Conservation (phyloP, 2,888 invertebrate species). For the Tortrix viridana region DNA sequence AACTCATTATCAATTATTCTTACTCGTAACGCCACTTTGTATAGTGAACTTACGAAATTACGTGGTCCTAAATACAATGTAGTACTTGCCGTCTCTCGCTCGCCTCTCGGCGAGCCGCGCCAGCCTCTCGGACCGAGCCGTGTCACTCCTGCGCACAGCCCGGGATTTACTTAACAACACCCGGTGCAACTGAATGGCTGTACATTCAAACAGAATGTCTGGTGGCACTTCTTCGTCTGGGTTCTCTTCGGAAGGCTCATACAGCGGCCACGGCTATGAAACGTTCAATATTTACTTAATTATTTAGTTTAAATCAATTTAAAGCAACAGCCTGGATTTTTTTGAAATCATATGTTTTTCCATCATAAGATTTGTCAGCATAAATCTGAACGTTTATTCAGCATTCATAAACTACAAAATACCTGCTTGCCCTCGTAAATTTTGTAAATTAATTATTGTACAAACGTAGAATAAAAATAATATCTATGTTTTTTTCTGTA, state of each 20-base stretch:
- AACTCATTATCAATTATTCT: constrained; percentile 30
- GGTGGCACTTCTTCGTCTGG: constrained; percentile 44
- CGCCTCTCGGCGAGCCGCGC: constrained; percentile 79
- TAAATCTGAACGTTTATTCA: too few species aligned
- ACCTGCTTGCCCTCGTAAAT: too few species aligned
- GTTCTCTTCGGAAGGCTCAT: constrained; percentile 55
- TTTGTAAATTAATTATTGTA: too few species aligned
- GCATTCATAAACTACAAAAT: too few species aligned
- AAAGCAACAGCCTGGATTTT: too few species aligned
- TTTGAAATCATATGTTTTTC: too few species aligned
- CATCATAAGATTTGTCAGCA: too few species aligned
- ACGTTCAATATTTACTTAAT: background rate
- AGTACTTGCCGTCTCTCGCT: constrained; percentile 74
- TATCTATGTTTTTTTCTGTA: too few species aligned
- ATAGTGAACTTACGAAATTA: constrained; percentile 19
- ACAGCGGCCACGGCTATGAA: constrained; percentile 65
- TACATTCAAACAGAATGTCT: constrained; percentile 71
- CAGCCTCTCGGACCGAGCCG: constrained; percentile 71
- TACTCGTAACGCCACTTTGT: constrained; percentile 20
- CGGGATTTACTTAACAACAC: constrained; percentile 70
- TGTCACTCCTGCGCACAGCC: constrained; percentile 59
- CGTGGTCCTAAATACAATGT: constrained; percentile 21
- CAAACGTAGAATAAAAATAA: too few species aligned
- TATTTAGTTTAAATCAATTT: too few species aligned
- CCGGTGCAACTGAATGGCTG: constrained; percentile 72